A percentile compares a stretch with the other conserved stretches of the same genome.
Evolutionary conservation across 1,140 invertebrate species (phyloP).

Genomic region (Drosophila kanapiae): DNA sequence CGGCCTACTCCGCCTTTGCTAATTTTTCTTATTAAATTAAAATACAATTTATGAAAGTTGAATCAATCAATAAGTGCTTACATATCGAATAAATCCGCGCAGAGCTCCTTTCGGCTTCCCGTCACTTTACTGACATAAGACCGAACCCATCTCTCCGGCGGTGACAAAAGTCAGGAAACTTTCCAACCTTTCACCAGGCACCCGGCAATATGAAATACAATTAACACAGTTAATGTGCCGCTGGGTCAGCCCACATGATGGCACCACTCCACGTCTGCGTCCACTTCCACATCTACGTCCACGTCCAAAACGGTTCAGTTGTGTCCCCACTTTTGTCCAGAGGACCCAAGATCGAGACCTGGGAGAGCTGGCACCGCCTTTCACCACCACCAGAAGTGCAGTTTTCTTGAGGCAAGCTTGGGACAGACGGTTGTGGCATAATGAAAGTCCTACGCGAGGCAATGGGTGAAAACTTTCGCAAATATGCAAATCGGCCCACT

Average conservation of each 20-base stretch:
- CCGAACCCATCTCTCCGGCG: conserved; percentile 16
- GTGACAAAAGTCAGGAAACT: conserved; percentile 37
- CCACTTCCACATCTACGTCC: background rate
- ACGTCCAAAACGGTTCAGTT: conserved; percentile 5
- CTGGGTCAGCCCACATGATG: conserved; percentile 57
- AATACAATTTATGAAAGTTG: conserved; percentile 5
- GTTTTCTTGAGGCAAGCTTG: conserved; percentile 19
- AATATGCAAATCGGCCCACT: conserved; percentile 80
- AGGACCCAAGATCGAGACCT: conserved; percentile 1
- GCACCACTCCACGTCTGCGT: conserved; percentile 11
- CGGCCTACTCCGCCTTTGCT: too few relatives aligned
- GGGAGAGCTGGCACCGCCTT: conserved; percentile 37
- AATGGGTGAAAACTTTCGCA: conserved; percentile 59
- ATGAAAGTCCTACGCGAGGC: conserved; percentile 67
- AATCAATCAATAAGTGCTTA: conserved; percentile 21
- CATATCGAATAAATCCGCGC: background rate
- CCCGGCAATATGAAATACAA: conserved; percentile 63
- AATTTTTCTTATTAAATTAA: background rate
- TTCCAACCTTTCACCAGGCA: conserved; percentile 55
- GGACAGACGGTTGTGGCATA: conserved; percentile 28
- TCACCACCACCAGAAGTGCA: conserved; percentile 54
- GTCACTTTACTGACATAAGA: conserved; percentile 4
- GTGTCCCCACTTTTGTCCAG: conserved; percentile 27
- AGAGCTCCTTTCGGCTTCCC: conserved; percentile 7
- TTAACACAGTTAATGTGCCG: conserved; percentile 64